Evolutionary conservation across 2,888 invertebrate species (phyloP), one percentile per base, ranked within the genome.

Genomic region (Boloria selene): DNA sequence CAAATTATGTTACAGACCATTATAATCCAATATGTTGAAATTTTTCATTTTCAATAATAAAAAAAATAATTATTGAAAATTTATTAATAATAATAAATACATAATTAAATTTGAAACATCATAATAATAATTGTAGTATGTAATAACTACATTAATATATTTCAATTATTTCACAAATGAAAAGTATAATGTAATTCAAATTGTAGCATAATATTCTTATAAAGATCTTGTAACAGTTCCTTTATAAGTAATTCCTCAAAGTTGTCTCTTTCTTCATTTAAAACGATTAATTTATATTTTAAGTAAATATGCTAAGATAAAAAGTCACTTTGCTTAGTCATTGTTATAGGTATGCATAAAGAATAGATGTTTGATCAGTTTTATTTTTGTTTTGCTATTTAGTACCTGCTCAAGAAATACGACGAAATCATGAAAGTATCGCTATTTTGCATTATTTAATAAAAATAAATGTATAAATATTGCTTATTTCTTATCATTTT

Each of bases 281-380:
- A 64, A n/a, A 74, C 10, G 31, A 38, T 38, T 70, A 75, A 75
- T 75, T 75, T 87, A 88, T 87, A 87, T 87, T 87, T 75, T 87
- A 38, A 86, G 82, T 71, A 69, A 75, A 3, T 22, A 22, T 22
- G 72, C 31, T 87, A 88, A 87, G 86, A 79, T 77, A 38, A 10
- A 75, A 78, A 90, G 90, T 90, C 90, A 89, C 82, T 79, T 81
- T 79, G 82, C 79, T 84, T 90, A 90, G 90, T 90, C 90, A 90
- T 89, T 90, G 85, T 87, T 77, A 78, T 90, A 87, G 84, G 73
- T 70, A 65, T 54, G 22, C 3, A 22, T 22, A 1, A 70, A 67
- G 68, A 61, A 59, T 65, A 47, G 52, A 18, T 65, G 49, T 69
- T 73, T 71, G 51, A 70, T 72, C 31, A 38, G 70, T 74, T 69